Percentiles rank a stretch among this genome's conserved stretches.
phyloP scores from a whole-genome alignment of 2,113 vertebrate genomes.

The Sitta europaea region DNA sequence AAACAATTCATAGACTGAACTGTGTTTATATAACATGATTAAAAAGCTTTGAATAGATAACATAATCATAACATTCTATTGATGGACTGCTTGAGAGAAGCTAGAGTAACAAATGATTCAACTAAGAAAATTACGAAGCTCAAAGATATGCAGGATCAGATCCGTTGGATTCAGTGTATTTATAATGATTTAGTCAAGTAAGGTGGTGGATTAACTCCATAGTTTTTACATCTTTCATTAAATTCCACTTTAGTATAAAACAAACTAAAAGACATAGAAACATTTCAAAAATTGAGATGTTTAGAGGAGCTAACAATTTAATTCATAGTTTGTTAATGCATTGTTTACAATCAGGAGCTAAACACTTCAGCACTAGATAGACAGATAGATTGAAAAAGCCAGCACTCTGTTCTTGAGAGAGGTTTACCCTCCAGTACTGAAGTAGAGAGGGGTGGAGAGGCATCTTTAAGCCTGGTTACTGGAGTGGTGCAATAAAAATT shows the following conservation, averaged over 20 bases:
- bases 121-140: background rate
- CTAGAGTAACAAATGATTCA: background rate
- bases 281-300: background rate
- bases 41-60: conserved; percentile 10
- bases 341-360: background rate
- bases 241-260: background rate
- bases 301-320: background rate
- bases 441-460: background rate
- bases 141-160: background rate
- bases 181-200: background rate
- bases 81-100: background rate
- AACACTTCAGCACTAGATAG: background rate
- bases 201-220: background rate
- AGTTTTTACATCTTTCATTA: background rate
- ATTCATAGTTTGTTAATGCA: background rate
- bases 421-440: background rate
- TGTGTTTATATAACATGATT: conserved; percentile 33
- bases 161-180: background rate
- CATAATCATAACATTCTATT: background rate
- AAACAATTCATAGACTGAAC: background rate
- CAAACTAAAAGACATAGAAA: background rate
- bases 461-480: background rate
- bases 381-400: background rate
- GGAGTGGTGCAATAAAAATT: background rate
- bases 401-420: background rate